phyloP scores from a whole-genome alignment of 2,888 invertebrate genomes.

The Panzeria rudis region DNA sequence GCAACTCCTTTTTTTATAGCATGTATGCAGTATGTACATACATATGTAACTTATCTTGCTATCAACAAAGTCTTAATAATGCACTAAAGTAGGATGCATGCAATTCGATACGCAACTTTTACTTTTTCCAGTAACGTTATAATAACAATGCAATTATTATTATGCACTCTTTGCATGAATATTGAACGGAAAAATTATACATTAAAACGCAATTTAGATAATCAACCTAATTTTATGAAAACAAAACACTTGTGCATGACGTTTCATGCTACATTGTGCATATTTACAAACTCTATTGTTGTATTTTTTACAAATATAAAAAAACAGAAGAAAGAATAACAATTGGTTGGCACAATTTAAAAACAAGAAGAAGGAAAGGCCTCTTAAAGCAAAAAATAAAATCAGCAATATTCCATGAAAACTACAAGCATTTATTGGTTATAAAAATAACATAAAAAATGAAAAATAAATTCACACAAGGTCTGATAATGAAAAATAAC shows the following conservation, averaged over 20 bases:
- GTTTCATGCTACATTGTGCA: conserved; percentile 38
- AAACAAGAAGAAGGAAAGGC: conserved; percentile 42
- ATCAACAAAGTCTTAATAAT: not conserved
- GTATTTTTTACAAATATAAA: not conserved
- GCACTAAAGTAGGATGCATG: not conserved
- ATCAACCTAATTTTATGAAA: conserved; percentile 58
- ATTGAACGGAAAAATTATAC: conserved; percentile 29
- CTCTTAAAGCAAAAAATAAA: conserved; percentile 18
- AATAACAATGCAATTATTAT: conserved; percentile 1
- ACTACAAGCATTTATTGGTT: conserved; percentile 15
- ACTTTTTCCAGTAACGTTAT: not conserved
- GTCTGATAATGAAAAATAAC: conserved; percentile 51
- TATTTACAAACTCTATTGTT: conserved; percentile 16
- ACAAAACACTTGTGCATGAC: conserved; percentile 54
- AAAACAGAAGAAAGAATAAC: conserved; percentile 16
- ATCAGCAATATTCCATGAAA: conserved; percentile 34
- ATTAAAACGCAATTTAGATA: conserved; percentile 55
- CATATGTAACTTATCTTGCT: too few species aligned
- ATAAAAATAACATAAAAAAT: conserved; percentile 2
- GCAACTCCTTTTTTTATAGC: too few species aligned
- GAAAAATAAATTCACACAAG: not conserved
- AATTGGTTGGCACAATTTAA: conserved; percentile 56
- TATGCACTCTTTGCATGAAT: conserved; percentile 33
- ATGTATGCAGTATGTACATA: too few species aligned
- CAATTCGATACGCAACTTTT: conserved; percentile 10